Conservation (phyloP, 2,113 vertebrate species). For the Euleptes europaea region DNA sequence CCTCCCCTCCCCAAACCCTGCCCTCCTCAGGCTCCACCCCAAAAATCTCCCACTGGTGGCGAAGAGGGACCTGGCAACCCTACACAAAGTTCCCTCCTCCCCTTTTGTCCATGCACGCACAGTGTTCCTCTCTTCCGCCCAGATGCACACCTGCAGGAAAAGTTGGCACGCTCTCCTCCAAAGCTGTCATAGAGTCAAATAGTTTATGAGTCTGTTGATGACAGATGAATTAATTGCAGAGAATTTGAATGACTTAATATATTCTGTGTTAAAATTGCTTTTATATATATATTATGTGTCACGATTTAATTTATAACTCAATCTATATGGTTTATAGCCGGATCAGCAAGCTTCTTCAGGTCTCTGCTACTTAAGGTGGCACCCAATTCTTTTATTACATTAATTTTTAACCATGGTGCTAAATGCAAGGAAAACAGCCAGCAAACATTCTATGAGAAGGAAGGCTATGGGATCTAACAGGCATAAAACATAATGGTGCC, state of each 20-base stretch:
- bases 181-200: conserved; percentile 74
- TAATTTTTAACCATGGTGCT: conserved; percentile 11
- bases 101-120: conserved; percentile 71
- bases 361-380: conserved; percentile 22
- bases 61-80: too few species aligned
- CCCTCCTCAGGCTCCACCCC: too few species aligned
- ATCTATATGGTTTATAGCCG: conserved; percentile 45
- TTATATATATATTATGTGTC: conserved; percentile 55
- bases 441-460: neutral
- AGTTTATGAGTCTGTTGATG: conserved; percentile 76
- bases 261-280: conserved; percentile 73
- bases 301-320: conserved; percentile 65
- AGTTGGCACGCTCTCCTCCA: conserved; percentile 68
- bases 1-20: too few species aligned
- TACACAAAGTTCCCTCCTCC: conserved; percentile 35
- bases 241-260: conserved; percentile 80
- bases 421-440: neutral
- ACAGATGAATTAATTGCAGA: conserved; percentile 82
- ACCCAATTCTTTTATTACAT: neutral
- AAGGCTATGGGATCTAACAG: neutral
- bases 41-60: too few species aligned
- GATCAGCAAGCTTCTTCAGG: conserved; percentile 45
- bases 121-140: conserved; percentile 58
- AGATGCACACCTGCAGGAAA: conserved; percentile 79
- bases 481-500: neutral